A percentile compares a stretch with the other conserved stretches of the same genome.
These are phyloP conservation scores for Germaria angustata DNA, from an alignment of 2,888 invertebrate genomes.

Conservation along the genomic window DNA sequence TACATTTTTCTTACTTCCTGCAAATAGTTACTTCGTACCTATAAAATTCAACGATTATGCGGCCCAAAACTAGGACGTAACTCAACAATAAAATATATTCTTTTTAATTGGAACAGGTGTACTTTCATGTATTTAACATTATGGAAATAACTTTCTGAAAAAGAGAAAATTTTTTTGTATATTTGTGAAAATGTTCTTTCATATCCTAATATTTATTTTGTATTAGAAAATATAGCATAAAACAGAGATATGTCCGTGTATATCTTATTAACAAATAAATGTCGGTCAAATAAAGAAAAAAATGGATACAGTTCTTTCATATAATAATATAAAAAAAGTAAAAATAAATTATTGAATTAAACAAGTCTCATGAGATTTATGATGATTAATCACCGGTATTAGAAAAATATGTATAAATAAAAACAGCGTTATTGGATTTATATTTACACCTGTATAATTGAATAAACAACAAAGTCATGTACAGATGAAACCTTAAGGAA, in stretches of 20 bases:
- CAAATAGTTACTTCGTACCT: no score
- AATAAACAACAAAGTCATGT: background rate
- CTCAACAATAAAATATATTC: no score
- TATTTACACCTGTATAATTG: background rate
- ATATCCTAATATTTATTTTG: slow-evolving; percentile 17
- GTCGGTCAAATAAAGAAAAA: slow-evolving; percentile 3
- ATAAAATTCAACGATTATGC: no score
- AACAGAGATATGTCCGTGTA: background rate
- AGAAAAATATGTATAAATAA: background rate
- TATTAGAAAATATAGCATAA: background rate
- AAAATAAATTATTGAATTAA: slow-evolving; percentile 18
- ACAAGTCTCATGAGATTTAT: slow-evolving; percentile 2
- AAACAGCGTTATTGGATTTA: background rate
- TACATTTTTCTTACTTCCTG: no score
- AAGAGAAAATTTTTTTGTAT: background rate
- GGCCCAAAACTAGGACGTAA: no score
- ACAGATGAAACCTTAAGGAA: background rate
- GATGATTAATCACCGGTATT: slow-evolving; percentile 44
- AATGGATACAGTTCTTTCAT: background rate
- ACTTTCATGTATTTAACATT: no score
- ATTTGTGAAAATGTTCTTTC: background rate
- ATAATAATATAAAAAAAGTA: background rate
- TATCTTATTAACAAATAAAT: slow-evolving; percentile 24
- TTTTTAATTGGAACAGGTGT: background rate
- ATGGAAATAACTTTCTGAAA: background rate